Base-by-base conservation (phyloP, 2,888 invertebrate genomes). In the Celastrina argiolus region DNA sequence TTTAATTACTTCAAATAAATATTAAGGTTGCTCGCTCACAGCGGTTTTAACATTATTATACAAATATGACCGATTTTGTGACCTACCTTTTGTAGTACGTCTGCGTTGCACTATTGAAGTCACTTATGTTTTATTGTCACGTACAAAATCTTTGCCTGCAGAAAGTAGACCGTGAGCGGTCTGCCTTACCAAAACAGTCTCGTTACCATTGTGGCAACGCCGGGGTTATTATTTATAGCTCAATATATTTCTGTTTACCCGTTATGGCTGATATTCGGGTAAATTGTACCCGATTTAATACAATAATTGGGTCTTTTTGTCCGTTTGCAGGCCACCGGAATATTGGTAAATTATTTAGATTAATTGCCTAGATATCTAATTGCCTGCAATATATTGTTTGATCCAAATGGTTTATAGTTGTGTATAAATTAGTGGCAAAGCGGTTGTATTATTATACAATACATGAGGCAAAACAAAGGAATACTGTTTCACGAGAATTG, bases 181-280 rank as follows among this genome's bases (percentile, higher is more conserved):
- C 42, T 18, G 31, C 26, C 31, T 28, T 31, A 18, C 31, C 31
- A 14, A 58, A 41, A 58, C 41, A 42, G 39, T 65, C 18, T 3
- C 34, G 8, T 36, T 12, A 56, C 61, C 61, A 39, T 61, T 61
- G 61, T 61, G 61, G 12, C 3, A 59, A 36, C 18, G 56, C 31
- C 39, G 18, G 56, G 36, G 12, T 41, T 59, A 42, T 58, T 65
- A 65, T 59, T 65, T 65, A 58, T 42, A 18, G 22, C 41, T 22
- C 42, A 41, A 42, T 42, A 59, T 31, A 41, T 28, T 51, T 22
- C 5, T 16, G 12, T 31, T 7, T 41, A 39, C 34, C 65, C 56
- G 22, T 56, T 58, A n/a, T 28, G 28, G 56, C n/a, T 16, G 7
- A 51, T 51, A 51, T 51, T 26, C 26, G 22, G 51, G 51, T 51